phyloP scores from a whole-genome alignment of 2,797 vertebrate species.

The Syndactyla subalaris region DNA sequence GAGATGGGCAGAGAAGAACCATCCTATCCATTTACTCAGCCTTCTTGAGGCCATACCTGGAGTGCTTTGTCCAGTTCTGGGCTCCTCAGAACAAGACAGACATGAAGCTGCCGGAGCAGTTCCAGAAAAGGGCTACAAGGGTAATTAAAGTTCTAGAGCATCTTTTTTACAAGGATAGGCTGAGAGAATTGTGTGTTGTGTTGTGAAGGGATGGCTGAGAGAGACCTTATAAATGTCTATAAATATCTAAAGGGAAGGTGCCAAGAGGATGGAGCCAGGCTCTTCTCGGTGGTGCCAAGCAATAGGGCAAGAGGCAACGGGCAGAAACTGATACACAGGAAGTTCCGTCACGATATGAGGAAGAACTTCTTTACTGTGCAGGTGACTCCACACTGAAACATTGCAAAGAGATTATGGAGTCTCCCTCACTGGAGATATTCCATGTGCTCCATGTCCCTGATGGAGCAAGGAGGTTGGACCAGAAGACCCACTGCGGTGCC shows the following conservation, averaged over 20 bases:
- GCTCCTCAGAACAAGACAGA: neutral
- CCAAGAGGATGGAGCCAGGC: neutral
- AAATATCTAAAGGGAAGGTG: neutral
- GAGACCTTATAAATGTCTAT: neutral
- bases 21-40: neutral
- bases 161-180: neutral
- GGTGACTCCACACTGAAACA: neutral
- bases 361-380: neutral
- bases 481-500: rapidly evolving
- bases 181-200: neutral
- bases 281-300: neutral
- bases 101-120: neutral
- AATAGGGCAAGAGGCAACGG: neutral
- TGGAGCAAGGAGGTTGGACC: neutral
- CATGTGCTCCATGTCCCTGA: neutral
- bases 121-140: neutral
- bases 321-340: neutral
- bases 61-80: neutral
- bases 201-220: neutral
- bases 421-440: neutral
- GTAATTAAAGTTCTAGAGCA: neutral
- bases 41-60: neutral
- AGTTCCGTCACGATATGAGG: neutral
- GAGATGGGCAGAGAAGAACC: neutral
- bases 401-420: neutral